Conservation (phyloP, 2,797 vertebrate genomes). For the Linurgus olivaceus region DNA sequence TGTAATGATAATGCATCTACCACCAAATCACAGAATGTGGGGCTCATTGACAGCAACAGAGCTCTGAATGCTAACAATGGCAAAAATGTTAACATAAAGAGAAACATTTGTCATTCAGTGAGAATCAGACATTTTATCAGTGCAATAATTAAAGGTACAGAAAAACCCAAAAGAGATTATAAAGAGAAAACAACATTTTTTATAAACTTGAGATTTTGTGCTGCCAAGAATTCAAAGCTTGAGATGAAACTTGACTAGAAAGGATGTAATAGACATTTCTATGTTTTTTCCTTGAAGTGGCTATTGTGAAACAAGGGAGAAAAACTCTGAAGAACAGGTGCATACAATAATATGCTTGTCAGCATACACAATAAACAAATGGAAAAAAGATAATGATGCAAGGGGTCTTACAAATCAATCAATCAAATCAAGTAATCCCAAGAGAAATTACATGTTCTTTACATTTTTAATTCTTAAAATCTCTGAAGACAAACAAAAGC, state of each 20-base stretch:
- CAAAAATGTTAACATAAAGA: background rate
- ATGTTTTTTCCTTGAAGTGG: background rate
- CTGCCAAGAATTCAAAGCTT: background rate
- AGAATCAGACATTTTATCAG: background rate
- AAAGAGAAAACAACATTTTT: background rate
- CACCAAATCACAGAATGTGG: background rate
- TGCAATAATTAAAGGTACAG: background rate
- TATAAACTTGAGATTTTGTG: background rate
- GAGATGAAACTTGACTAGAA: background rate
- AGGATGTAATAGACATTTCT: background rate
- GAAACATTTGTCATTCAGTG: background rate
- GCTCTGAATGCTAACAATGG: background rate
- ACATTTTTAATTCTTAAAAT: background rate
- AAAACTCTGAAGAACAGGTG: background rate
- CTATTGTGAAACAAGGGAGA: background rate
- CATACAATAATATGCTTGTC: background rate
- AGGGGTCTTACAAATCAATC: background rate
- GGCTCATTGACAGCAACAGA: background rate
- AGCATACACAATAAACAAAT: background rate
- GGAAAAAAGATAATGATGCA: background rate
- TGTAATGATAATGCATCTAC: background rate
- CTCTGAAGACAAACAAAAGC: background rate
- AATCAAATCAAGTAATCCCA: background rate
- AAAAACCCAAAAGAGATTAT: background rate
- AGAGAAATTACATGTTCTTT: background rate